A percentile compares a stretch with the other conserved stretches of the same genome.
phyloP scores from a whole-genome alignment of 2,888 invertebrate genomes.

The Dusona sp. region DNA sequence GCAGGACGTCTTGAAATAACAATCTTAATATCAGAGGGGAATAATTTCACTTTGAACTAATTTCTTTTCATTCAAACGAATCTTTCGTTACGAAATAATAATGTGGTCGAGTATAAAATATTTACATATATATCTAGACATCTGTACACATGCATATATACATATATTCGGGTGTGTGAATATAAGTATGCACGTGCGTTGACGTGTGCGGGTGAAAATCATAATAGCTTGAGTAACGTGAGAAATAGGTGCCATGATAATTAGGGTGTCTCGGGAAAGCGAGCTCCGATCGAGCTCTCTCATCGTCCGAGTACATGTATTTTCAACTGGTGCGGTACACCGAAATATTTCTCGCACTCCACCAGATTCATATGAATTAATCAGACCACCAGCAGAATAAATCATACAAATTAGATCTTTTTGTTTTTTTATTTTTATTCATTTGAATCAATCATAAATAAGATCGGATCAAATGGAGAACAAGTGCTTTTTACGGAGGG shows the following conservation, averaged over 20 bases:
- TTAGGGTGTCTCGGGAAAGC: constrained; percentile 61
- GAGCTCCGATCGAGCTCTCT: constrained; percentile 39
- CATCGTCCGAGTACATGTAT: constrained; percentile 25
- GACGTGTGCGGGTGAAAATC: constrained; percentile 57
- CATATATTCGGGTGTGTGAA: background rate
- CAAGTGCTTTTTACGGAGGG: background rate
- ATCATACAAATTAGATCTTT: background rate
- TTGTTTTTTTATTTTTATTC: background rate
- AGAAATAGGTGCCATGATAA: constrained; percentile 66
- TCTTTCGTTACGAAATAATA: constrained; percentile 9
- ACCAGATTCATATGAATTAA: background rate
- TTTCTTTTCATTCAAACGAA: constrained; percentile 62
- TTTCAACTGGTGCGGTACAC: background rate
- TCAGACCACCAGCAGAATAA: background rate
- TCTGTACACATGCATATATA: background rate
- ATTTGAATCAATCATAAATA: background rate
- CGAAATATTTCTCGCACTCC: constrained; percentile 23
- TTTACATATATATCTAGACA: background rate
- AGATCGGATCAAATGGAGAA: background rate
- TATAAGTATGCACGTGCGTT: constrained; percentile 21
- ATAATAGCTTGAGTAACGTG: constrained; percentile 69
- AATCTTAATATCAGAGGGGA: constrained; percentile 7
- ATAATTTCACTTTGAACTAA: constrained; percentile 32
- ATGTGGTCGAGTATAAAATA: background rate
- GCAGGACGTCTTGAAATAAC: constrained; percentile 11